These are phyloP conservation scores for Hypotaenidia philippensis DNA, from an alignment of 2,797 vertebrate genomes.

Conservation along the genomic window DNA sequence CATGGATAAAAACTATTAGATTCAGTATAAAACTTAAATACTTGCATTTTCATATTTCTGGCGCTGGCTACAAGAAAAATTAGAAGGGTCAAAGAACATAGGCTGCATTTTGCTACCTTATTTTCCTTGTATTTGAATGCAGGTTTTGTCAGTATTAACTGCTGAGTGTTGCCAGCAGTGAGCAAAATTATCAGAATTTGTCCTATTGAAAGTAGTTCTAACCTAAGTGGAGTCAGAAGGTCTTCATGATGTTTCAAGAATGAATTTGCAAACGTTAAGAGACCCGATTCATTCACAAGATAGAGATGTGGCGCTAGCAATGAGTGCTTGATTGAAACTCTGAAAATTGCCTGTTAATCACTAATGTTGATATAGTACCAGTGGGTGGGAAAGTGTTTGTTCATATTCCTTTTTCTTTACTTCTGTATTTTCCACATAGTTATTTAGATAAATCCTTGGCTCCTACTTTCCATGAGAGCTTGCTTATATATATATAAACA, in stretches of 20 bases:
- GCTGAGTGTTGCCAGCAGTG: background rate
- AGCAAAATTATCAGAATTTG: background rate
- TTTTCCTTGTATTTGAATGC: background rate
- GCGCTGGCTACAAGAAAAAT: background rate
- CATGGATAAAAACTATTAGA: background rate
- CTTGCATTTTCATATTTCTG: background rate
- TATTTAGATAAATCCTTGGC: background rate
- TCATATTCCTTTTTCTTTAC: background rate
- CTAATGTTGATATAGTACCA: background rate
- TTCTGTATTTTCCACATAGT: background rate
- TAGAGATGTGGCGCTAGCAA: background rate
- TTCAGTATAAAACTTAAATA: background rate
- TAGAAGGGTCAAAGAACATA: background rate
- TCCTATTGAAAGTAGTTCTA: background rate
- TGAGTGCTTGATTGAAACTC: background rate
- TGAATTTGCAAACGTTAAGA: background rate
- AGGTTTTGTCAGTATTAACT: background rate
- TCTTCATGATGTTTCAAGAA: background rate
- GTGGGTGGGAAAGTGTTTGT: background rate
- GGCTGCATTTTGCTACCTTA: background rate
- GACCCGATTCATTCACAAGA: background rate
- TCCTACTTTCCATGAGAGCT: background rate
- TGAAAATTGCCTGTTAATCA: slow-evolving; percentile 37
- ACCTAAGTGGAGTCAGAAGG: background rate
- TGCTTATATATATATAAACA: background rate